These are phyloP conservation scores for Calonectris borealis DNA, from an alignment of 2,113 vertebrate species.

Conservation along the genomic window DNA sequence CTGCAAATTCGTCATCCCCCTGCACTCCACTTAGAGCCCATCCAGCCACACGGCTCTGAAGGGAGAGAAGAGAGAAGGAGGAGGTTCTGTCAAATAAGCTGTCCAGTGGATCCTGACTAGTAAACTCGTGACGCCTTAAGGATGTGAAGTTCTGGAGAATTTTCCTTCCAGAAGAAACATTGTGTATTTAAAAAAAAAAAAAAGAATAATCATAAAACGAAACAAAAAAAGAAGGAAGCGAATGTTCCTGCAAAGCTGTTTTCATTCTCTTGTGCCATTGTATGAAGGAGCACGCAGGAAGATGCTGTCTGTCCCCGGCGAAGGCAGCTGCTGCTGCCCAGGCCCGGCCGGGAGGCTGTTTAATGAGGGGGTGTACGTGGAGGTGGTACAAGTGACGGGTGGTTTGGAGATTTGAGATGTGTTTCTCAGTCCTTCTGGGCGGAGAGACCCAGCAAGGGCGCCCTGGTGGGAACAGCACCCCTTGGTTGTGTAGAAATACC, in stretches of 20 bases:
- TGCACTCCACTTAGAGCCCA: conserved; percentile 85
- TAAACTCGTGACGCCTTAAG: conserved; percentile 72
- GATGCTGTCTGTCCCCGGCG: not conserved
- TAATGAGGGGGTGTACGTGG: not conserved
- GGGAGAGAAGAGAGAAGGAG: not conserved
- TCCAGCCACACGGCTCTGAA: not conserved
- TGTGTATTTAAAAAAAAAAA: not conserved
- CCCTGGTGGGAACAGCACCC: not conserved
- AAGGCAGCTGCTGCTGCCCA: not conserved
- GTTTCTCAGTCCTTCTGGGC: not conserved
- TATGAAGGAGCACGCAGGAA: not conserved
- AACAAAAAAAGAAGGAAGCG: not conserved
- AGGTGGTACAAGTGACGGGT: not conserved
- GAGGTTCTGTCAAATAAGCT: not conserved
- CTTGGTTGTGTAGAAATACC: not conserved
- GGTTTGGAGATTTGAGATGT: not conserved
- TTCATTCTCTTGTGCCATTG: not conserved
- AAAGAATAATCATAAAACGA: not conserved
- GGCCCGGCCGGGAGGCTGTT: not conserved
- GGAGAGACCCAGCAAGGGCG: not conserved
- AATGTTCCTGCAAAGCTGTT: not conserved
- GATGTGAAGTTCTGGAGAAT: conserved; percentile 62
- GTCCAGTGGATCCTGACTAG: not conserved
- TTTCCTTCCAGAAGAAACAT: conserved; percentile 35
- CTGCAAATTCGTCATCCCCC: conserved; percentile 96